Conservation (phyloP, 2,888 invertebrate species). For the Masnerella sp. region DNA sequence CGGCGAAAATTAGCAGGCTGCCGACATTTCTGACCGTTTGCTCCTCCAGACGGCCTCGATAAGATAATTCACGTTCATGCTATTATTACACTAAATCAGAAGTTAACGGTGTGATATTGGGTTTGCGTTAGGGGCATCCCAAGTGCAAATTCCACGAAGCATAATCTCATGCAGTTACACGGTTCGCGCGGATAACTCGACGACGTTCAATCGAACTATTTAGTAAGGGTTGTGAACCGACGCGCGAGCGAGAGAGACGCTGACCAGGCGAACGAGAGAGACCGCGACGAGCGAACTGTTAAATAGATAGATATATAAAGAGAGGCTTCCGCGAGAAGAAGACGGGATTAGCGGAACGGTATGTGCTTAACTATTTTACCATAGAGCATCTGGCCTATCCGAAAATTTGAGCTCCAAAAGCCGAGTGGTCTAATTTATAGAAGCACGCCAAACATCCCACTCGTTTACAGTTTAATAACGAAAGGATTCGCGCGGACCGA, state of each 20-base stretch:
- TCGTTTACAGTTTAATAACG: conserved; percentile 71
- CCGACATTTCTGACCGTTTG: conserved; percentile 25
- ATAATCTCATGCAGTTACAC: conserved; percentile 67
- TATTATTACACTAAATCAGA: conserved; percentile 61
- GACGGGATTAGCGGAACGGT: conserved; percentile 55
- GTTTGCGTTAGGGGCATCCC: conserved; percentile 55
- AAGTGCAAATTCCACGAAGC: conserved; percentile 67
- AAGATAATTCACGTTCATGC: conserved; percentile 53
- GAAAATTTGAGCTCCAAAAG: conserved; percentile 61
- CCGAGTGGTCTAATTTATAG: conserved; percentile 70
- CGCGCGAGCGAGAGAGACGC: conserved; percentile 26
- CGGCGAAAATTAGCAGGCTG: conserved; percentile 13
- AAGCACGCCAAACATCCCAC: conserved; percentile 68
- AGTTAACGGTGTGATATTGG: conserved; percentile 55
- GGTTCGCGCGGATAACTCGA: conserved; percentile 61
- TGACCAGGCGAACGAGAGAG: conserved; percentile 12
- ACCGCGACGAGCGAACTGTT: conserved; percentile 25
- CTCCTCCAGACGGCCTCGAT: conserved; percentile 11
- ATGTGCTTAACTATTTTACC: conserved; percentile 69
- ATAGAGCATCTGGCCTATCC: conserved; percentile 63
- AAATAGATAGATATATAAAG: conserved; percentile 49
- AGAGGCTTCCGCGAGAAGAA: conserved; percentile 16
- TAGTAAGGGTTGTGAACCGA: conserved; percentile 64
- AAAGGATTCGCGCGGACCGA: conserved; percentile 59
- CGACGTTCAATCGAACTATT: conserved; percentile 68